Evolutionary conservation across 2,797 vertebrate species (phyloP), one percentile per base, ranked within the genome.

Genomic region (Arrhamphus sclerolepis): DNA sequence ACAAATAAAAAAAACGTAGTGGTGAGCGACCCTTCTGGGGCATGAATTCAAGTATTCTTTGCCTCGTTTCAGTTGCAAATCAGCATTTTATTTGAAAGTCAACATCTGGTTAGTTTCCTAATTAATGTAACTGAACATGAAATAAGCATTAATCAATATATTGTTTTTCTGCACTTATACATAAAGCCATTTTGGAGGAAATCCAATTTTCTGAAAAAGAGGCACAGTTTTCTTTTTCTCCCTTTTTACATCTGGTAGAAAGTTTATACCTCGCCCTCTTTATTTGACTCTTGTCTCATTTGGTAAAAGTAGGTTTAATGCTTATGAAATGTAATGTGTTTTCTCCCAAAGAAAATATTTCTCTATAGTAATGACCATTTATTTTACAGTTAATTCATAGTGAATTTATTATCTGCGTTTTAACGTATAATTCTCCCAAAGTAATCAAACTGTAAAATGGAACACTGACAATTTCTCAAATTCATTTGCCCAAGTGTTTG

Each of bases 401-500:
- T 18, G 39, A 48, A 46, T 78, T 88, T 75, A 62, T 49, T 77
- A 52, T 71, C 59, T 73, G 50, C 49, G 29, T 42, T 77, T 70
- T 55, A 64, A 80, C 66, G 49, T 75, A 34, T 46, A 60, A 62
- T 58, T 64, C 18, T 56, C 46, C 47, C 44, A 73, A 70, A 72
- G 63, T 57, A 82, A 62, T 75, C 16, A 54, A 75, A 66, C 72
- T 58, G 31, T 70, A 71, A 62, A 86, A 75, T 57, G 54, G 70
- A 64, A 52, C 22, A 48, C 65, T 70, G 22, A 63, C 66, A 53
- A 54, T 44, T 78, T 19, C 70, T 77, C 56, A 40, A 72, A 70
- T 82, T 83, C 6, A 57, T 61, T 79, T 75, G 53, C 61, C 50
- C 64, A 48, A 72, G 70, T 80, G 77, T 81, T 70, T 77, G 29